phyloP scores from a whole-genome alignment of 2,888 invertebrate species.

The Eupsilia transversa region DNA sequence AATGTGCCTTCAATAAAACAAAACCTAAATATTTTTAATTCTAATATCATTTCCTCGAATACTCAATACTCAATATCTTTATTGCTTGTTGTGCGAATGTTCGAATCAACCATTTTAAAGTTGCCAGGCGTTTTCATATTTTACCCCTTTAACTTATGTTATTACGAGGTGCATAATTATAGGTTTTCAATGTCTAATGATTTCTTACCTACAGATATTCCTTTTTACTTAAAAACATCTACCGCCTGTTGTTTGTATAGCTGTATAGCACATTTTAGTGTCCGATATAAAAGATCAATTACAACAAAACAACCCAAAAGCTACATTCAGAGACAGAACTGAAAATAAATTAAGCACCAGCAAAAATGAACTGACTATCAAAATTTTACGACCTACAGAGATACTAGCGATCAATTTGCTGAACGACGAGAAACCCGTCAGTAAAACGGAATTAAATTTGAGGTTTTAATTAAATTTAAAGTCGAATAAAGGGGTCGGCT shows the following conservation, averaged over 20 bases:
- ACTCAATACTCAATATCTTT: too few species aligned
- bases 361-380: slow-evolving; percentile 63
- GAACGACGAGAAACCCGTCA: slow-evolving; percentile 63
- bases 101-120: too few species aligned
- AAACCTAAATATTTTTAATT: too few species aligned
- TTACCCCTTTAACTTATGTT: neutral
- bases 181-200: neutral
- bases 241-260: neutral
- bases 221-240: slow-evolving; percentile 3
- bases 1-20: too few species aligned
- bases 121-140: too few species aligned
- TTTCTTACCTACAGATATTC: neutral
- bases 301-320: slow-evolving; percentile 14
- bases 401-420: slow-evolving; percentile 67
- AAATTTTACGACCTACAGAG: slow-evolving; percentile 65
- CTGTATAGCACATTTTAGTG: neutral
- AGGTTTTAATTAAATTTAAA: slow-evolving; percentile 79
- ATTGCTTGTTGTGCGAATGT: too few species aligned
- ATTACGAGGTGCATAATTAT: neutral
- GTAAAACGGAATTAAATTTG: slow-evolving; percentile 74
- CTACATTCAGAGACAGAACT: slow-evolving; percentile 31
- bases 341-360: slow-evolving; percentile 40
- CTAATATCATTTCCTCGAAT: too few species aligned
- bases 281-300: neutral
- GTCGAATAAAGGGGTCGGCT: slow-evolving; percentile 64